Base-by-base conservation (phyloP, 2,888 invertebrate genomes). In the Nymphalis urticae region DNA sequence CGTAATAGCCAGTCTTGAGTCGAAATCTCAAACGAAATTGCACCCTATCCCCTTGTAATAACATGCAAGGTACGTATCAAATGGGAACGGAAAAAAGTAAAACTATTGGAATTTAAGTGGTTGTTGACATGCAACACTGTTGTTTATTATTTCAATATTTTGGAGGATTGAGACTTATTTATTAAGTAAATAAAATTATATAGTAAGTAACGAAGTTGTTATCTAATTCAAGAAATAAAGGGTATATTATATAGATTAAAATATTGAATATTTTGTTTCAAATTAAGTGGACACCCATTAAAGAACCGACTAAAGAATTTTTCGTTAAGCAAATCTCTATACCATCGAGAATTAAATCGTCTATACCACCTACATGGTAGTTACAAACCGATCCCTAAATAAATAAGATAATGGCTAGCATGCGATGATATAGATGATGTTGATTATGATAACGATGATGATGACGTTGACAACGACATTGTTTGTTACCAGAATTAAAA, bases 1-100 rank as follows among this genome's bases (percentile, higher is more conserved):
- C 72, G 74, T 73, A 79, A 79, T 79, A 76, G 77, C 75, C 75
- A 70, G 74, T 64, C 66, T 79, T 68, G 42, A 62, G 53, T 58
- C 54, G 21, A 54, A 19, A 24, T 62, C 17, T 8, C 47, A 56
- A 68, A 68, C 48, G 9, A 73, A 67, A 66, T 48, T 56, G 50
- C 47, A 63, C 67, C 58, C 53, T 72, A 68, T 50, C 19, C 17
- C 19, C 6, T 61, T 32, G 47, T n/a, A 10, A 50, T 62, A 68
- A 65, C 21, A 53, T 17, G 13, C 36, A 66, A 32, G 27, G 32
- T 24, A 32, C 13, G 48, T 68, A 67, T 66, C 66, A 70, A 70
- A 68, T 70, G 48, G 27, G 32, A 58, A 64, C 32, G 65, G 66
- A 59, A 70, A 64, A 68, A 68, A 66, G 68, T 66, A 62, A 66